phyloP scores from a whole-genome alignment of 2,888 invertebrate genomes.

The Pristionchus mayeri region DNA sequence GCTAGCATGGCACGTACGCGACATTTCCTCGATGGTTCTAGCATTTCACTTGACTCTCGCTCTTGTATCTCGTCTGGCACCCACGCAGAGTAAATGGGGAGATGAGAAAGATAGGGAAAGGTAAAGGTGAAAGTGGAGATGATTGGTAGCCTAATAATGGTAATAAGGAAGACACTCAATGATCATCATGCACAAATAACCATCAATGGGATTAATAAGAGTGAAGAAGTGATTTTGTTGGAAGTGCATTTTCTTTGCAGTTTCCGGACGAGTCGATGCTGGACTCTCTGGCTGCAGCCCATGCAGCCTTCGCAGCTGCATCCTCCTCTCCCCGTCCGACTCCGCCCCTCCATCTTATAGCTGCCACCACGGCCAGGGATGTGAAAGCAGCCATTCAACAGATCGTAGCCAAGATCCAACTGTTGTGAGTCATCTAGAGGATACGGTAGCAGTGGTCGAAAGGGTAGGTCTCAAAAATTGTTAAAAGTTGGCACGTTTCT shows the following conservation, averaged over 20 bases:
- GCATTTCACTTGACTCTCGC: too few relatives aligned
- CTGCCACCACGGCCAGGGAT: slow-evolving; percentile 29
- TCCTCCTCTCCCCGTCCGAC: background rate
- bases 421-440: slow-evolving; percentile 64
- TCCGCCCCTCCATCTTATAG: slow-evolving; percentile 36
- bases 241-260: background rate
- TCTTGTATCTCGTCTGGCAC: too few relatives aligned
- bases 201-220: background rate
- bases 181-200: background rate
- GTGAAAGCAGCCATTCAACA: slow-evolving; percentile 52
- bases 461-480: too few relatives aligned
- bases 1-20: too few relatives aligned
- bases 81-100: too few relatives aligned
- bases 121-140: too few relatives aligned
- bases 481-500: too few relatives aligned
- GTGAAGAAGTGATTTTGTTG: background rate
- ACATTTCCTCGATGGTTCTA: too few relatives aligned
- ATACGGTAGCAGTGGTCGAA: too few relatives aligned
- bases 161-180: too few relatives aligned
- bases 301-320: background rate
- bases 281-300: slow-evolving; percentile 29
- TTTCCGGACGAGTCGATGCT: background rate
- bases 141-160: too few relatives aligned
- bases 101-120: too few relatives aligned
- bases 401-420: slow-evolving; percentile 71